A percentile compares a stretch with the other conserved stretches of the same genome.
Evolutionary conservation across 2,113 vertebrate genomes (phyloP).

Genomic region (Osmerus mordax): DNA sequence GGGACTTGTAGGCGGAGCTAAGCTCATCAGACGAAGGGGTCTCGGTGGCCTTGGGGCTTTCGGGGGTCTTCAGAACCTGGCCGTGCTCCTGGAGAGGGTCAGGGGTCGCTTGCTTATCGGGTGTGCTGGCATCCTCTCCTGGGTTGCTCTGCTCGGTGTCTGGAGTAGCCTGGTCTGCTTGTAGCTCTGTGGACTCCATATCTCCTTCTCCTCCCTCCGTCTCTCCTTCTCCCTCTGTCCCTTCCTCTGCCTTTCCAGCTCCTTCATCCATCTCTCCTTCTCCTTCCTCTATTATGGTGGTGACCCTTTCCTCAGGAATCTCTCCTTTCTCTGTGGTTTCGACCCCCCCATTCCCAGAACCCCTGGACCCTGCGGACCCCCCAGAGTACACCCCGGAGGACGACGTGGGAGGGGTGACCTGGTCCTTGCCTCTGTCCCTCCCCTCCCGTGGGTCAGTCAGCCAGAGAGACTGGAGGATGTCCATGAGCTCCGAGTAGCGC

Average conservation of each 20-base stretch:
- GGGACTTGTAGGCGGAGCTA: conserved; percentile 51
- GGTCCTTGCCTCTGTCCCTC: conserved; percentile 34
- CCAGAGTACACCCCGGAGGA: conserved; percentile 84
- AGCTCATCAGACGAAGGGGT: conserved; percentile 50
- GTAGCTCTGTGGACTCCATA: not conserved
- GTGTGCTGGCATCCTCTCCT: conserved; percentile 9
- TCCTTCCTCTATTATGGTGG: conserved; percentile 4
- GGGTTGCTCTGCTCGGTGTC: not conserved
- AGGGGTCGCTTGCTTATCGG: conserved; percentile 13
- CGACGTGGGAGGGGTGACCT: conserved; percentile 71
- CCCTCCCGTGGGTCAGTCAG: conserved; percentile 40
- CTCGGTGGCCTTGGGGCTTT: conserved; percentile 43
- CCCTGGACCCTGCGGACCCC: conserved; percentile 78
- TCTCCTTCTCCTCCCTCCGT: conserved; percentile 22
- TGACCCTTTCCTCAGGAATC: not conserved
- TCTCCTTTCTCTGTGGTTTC: not conserved
- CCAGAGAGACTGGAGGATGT: conserved; percentile 79
- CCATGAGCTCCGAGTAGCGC: conserved; percentile 72
- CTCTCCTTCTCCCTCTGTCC: conserved; percentile 15
- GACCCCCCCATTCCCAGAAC: conserved; percentile 32
- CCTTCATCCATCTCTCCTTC: conserved; percentile 2
- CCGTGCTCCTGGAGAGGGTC: conserved; percentile 4
- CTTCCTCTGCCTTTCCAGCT: conserved; percentile 7
- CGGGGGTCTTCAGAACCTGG: conserved; percentile 16
- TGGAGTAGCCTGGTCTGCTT: not conserved